Conservation (phyloP, 1,140 invertebrate species). For the Aethina tumida region DNA sequence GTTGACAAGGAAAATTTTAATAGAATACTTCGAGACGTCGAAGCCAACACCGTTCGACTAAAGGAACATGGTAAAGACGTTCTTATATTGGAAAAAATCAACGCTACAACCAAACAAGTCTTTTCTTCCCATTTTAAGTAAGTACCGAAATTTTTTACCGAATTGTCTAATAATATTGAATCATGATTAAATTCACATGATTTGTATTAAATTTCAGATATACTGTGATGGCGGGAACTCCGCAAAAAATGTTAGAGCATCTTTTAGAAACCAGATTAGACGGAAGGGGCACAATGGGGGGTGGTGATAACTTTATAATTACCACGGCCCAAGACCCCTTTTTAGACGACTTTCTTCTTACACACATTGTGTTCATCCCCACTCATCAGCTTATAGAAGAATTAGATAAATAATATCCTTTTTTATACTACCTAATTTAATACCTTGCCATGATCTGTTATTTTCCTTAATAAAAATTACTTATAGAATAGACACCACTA, state of each 20-base stretch:
- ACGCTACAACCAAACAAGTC: constrained; percentile 35
- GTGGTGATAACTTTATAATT: constrained; percentile 34
- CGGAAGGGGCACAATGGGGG: constrained; percentile 39
- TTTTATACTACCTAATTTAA: constrained; percentile 24
- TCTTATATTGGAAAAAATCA: constrained; percentile 70
- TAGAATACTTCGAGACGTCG: constrained; percentile 72
- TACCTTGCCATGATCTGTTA: background rate
- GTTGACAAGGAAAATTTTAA: constrained; percentile 88
- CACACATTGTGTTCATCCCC: constrained; percentile 81
- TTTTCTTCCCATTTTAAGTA: constrained; percentile 53
- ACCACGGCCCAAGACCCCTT: constrained; percentile 51
- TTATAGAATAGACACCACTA: constrained; percentile 49
- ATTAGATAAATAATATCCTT: constrained; percentile 70
- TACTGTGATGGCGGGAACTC: constrained; percentile 80
- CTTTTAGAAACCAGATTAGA: constrained; percentile 72
- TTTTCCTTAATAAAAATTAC: constrained; percentile 41
- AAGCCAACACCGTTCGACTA: constrained; percentile 77
- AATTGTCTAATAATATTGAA: background rate
- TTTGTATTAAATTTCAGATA: constrained; percentile 48
- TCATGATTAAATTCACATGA: constrained; percentile 2
- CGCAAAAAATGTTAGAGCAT: constrained; percentile 82
- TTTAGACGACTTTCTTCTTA: constrained; percentile 77
- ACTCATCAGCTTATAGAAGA: constrained; percentile 65
- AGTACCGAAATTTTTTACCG: constrained; percentile 21
- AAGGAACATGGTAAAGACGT: constrained; percentile 85